These are phyloP conservation scores for Chymomyza costata DNA, from an alignment of 1,140 invertebrate species.

Conservation along the genomic window DNA sequence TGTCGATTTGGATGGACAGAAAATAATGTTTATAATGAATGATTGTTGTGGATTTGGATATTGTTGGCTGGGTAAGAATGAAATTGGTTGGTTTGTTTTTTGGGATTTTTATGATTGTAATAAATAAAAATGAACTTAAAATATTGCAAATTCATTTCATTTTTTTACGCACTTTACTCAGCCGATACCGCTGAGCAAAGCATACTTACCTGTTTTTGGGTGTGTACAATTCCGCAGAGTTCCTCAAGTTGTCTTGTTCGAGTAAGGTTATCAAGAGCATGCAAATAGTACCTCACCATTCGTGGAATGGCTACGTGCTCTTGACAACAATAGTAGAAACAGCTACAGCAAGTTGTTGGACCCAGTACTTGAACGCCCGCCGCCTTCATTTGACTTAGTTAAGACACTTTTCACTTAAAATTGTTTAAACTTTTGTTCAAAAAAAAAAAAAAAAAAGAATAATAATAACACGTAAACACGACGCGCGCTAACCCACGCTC, in stretches of 20 bases:
- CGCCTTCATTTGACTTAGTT: neutral
- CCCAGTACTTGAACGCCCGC: slow-evolving; percentile 19
- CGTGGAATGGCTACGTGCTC: slow-evolving; percentile 55
- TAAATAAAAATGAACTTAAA: slow-evolving; percentile 58
- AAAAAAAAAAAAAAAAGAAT: neutral
- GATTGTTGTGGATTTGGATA: neutral
- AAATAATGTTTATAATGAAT: slow-evolving; percentile 2
- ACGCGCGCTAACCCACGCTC: too few relatives aligned
- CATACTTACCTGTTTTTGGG: slow-evolving; percentile 61
- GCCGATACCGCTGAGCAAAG: slow-evolving; percentile 74
- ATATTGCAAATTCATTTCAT: slow-evolving; percentile 62
- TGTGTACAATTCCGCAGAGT: neutral
- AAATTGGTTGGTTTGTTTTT: slow-evolving; percentile 1
- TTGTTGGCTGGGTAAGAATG: neutral
- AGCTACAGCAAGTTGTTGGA: too few relatives aligned
- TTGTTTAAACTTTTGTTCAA: slow-evolving; percentile 5
- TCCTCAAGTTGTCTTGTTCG: too few relatives aligned
- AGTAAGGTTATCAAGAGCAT: slow-evolving; percentile 46
- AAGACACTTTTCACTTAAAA: slow-evolving; percentile 45
- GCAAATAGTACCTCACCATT: slow-evolving; percentile 61
- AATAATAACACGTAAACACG: too few relatives aligned
- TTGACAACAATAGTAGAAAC: slow-evolving; percentile 9
- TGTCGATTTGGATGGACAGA: too few relatives aligned
- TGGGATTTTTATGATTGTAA: slow-evolving; percentile 3
- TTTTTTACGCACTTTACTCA: slow-evolving; percentile 56